Evolutionary conservation across 2,797 vertebrate genomes (phyloP).

Genomic region (Rhinogobio ventralis): DNA sequence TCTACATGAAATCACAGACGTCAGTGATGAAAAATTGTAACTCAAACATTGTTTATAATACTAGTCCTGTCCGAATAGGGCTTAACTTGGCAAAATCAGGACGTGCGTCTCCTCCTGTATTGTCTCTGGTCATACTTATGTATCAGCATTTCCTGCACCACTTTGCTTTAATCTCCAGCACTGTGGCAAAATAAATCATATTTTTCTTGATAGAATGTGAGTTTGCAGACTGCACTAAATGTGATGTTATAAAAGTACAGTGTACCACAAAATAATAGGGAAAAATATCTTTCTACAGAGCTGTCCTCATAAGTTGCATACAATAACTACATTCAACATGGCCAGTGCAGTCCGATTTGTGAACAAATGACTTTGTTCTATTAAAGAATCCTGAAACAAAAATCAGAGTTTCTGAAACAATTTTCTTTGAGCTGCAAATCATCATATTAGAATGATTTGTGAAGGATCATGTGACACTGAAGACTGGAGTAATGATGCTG

Average conservation of each 20-base stretch:
- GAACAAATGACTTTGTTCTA: not conserved
- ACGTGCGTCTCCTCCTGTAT: not conserved
- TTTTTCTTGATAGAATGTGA: slow-evolving; percentile 6
- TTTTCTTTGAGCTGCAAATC: not conserved
- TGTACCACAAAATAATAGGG: not conserved
- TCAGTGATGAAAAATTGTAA: too few species aligned
- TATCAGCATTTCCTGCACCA: slow-evolving; percentile 20
- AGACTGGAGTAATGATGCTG: not conserved
- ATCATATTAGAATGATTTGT: not conserved
- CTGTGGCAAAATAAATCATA: not conserved
- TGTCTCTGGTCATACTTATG: slow-evolving; percentile 9
- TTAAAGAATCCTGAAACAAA: not conserved
- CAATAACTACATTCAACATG: not conserved
- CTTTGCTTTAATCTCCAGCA: slow-evolving; percentile 14
- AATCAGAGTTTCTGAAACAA: not conserved
- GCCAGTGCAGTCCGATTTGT: not conserved
- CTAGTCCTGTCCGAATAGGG: too few species aligned
- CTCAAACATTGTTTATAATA: too few species aligned
- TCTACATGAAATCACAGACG: too few species aligned
- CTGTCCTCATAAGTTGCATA: not conserved
- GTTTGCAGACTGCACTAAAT: slow-evolving; percentile 9
- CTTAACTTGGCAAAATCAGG: not conserved
- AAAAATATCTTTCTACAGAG: not conserved
- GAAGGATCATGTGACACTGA: not conserved
- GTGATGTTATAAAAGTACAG: not conserved